These are phyloP conservation scores for Musca domestica DNA, from an alignment of 1,140 invertebrate species.

Conservation along the genomic window DNA sequence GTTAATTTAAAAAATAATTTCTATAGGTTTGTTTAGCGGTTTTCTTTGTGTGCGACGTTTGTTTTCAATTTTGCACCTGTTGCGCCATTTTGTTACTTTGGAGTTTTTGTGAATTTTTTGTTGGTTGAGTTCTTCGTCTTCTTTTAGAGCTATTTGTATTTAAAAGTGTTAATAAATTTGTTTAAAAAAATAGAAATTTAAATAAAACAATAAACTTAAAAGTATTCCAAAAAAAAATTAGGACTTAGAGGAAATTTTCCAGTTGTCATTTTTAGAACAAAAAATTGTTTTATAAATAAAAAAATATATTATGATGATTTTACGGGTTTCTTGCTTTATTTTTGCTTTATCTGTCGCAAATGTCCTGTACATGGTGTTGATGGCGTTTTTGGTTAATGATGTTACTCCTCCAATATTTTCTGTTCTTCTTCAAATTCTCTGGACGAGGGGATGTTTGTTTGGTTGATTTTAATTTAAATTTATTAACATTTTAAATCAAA, in stretches of 20 bases:
- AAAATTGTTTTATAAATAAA: neutral
- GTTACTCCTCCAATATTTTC: no score
- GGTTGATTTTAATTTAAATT: neutral
- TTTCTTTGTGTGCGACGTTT: neutral
- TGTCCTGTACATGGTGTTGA: no score
- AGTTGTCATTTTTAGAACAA: no score
- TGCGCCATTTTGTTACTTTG: neutral
- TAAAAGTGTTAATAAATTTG: constrained; percentile 9
- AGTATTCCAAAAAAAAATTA: neutral
- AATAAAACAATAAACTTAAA: neutral
- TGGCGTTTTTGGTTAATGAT: no score
- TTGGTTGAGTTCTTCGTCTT: neutral
- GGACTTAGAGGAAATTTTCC: neutral
- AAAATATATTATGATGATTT: no score
- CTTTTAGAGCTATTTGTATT: constrained; percentile 16
- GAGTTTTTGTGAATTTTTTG: neutral
- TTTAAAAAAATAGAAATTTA: neutral
- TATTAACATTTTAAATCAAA: constrained; percentile 59
- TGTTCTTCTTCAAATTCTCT: no score
- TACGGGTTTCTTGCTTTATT: no score
- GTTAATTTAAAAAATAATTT: neutral
- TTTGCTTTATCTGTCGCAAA: no score
- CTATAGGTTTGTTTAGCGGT: neutral
- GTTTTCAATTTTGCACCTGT: neutral
- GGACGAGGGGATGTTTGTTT: neutral